These are phyloP conservation scores for Eupithecia centaureata DNA, from an alignment of 2,888 invertebrate genomes.

Conservation along the genomic window DNA sequence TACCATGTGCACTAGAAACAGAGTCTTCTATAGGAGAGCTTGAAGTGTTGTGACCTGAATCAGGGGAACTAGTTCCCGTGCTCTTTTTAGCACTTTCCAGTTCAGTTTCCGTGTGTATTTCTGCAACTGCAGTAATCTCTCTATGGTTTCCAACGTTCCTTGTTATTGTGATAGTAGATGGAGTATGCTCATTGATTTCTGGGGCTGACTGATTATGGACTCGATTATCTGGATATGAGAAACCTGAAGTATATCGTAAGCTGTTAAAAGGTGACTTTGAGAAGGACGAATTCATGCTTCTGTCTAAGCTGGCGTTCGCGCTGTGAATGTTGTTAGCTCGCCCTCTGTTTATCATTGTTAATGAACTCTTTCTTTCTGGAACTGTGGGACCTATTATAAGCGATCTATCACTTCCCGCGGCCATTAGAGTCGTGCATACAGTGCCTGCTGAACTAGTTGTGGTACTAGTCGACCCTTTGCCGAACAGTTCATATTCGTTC, in stretches of 20 bases:
- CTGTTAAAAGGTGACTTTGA: slow-evolving; percentile 74
- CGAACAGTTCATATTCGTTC: slow-evolving; percentile 95
- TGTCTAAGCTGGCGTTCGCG: slow-evolving; percentile 83
- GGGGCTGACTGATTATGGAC: slow-evolving; percentile 69
- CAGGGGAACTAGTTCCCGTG: slow-evolving; percentile 89
- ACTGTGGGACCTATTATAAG: slow-evolving; percentile 88
- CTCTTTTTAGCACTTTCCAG: slow-evolving; percentile 80
- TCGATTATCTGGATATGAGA: slow-evolving; percentile 67
- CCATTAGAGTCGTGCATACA: slow-evolving; percentile 92
- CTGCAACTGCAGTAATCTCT: slow-evolving; percentile 85
- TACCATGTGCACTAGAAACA: slow-evolving; percentile 88
- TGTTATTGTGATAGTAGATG: slow-evolving; percentile 72
- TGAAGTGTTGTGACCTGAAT: slow-evolving; percentile 92
- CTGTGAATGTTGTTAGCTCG: slow-evolving; percentile 78
- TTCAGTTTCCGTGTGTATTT: slow-evolving; percentile 80
- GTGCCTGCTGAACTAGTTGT: slow-evolving; percentile 96
- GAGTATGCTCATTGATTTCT: slow-evolving; percentile 65
- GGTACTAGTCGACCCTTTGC: slow-evolving; percentile 95
- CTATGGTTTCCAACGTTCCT: slow-evolving; percentile 71
- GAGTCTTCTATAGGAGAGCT: slow-evolving; percentile 91
- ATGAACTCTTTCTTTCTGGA: slow-evolving; percentile 92
- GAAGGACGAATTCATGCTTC: slow-evolving; percentile 74
- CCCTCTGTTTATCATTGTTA: slow-evolving; percentile 84
- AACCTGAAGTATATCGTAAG: slow-evolving; percentile 68
- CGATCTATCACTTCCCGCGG: slow-evolving; percentile 86